These are phyloP conservation scores for Thryonomys swinderianus DNA, from an alignment of 2,113 vertebrate genomes.

Conservation along the genomic window DNA sequence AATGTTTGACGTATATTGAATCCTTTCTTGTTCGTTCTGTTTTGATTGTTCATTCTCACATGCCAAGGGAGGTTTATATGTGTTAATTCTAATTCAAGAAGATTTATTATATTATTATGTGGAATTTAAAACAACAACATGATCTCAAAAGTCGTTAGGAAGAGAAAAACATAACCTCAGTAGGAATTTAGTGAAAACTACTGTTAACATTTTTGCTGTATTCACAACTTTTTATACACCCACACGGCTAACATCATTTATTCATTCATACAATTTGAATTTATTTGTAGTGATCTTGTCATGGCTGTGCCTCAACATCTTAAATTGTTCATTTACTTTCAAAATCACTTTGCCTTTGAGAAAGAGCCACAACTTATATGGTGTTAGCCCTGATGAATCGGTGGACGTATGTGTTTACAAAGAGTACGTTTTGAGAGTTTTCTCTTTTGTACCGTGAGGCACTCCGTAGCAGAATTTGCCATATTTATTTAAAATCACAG, in stretches of 20 bases:
- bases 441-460: no score
- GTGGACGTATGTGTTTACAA: no score
- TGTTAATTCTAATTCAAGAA: neutral
- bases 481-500: neutral
- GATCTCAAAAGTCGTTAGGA: neutral
- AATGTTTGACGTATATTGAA: neutral
- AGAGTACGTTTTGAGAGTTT: no score
- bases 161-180: neutral
- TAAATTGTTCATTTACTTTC: neutral
- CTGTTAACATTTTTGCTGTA: neutral
- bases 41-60: neutral
- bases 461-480: no score
- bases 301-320: neutral
- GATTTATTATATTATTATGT: neutral
- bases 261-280: neutral
- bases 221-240: neutral
- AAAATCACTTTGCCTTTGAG: neutral
- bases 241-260: neutral
- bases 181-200: neutral
- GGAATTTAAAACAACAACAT: neutral
- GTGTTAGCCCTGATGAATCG: neutral
- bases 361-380: neutral
- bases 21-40: neutral
- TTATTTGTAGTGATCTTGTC: neutral
- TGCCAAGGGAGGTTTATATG: neutral